Percentiles rank a stretch among this genome's conserved stretches.
Evolutionary conservation across 2,888 invertebrate genomes (phyloP).

Genomic region (Elmis aenea): DNA sequence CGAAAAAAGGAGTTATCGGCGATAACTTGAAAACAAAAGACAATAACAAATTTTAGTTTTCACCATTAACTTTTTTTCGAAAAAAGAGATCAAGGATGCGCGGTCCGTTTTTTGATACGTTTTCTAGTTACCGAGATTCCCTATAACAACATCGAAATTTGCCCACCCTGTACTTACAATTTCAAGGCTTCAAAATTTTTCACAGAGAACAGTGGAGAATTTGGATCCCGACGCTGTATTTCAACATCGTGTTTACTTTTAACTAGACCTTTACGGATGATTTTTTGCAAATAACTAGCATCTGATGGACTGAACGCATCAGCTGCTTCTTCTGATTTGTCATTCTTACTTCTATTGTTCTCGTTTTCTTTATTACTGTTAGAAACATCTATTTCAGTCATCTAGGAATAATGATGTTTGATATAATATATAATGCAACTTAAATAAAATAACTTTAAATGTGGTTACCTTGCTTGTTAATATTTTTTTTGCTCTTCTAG

Average conservation of each 20-base stretch:
- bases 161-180: slow-evolving; percentile 62
- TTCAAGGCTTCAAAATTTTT: slow-evolving; percentile 84
- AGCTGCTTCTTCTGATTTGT: slow-evolving; percentile 39
- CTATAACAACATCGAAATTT: too few relatives aligned
- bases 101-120: too few relatives aligned
- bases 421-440: not conserved
- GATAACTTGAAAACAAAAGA: too few relatives aligned
- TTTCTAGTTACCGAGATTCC: too few relatives aligned
- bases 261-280: slow-evolving; percentile 83
- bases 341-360: slow-evolving; percentile 12
- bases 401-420: slow-evolving; percentile 10
- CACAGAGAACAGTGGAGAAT: slow-evolving; percentile 90
- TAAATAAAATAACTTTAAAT: not conserved
- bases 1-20: too few relatives aligned
- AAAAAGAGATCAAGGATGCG: too few relatives aligned
- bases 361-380: not conserved
- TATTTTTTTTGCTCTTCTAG: slow-evolving; percentile 47
- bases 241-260: slow-evolving; percentile 84
- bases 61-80: too few relatives aligned
- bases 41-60: too few relatives aligned
- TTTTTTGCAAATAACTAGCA: slow-evolving; percentile 81
- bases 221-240: slow-evolving; percentile 86
- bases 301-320: slow-evolving; percentile 66
- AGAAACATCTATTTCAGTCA: slow-evolving; percentile 20
- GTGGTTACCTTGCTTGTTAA: slow-evolving; percentile 41